phyloP scores from a whole-genome alignment of 2,888 invertebrate species.

The Drosophila peninsularis region DNA sequence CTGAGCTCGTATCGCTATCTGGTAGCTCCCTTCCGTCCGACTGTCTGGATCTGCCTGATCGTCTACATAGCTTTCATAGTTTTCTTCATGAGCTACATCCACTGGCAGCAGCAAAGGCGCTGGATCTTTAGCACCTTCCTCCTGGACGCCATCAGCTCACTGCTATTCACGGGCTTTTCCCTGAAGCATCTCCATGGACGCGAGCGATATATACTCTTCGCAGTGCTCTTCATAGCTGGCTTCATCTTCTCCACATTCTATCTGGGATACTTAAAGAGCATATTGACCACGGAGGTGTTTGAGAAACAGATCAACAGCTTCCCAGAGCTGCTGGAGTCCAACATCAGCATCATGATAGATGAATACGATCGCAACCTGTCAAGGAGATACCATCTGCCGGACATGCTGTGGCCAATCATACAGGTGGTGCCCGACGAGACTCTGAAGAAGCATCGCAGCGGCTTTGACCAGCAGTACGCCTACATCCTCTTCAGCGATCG shows the following conservation, averaged over 20 bases:
- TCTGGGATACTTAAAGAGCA: constrained; percentile 58
- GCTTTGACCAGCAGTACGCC: constrained; percentile 59
- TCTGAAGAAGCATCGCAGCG: constrained; percentile 45
- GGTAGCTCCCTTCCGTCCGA: constrained; percentile 46
- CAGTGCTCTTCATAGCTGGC: constrained; percentile 55
- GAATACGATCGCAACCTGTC: constrained; percentile 50
- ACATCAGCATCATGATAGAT: constrained; percentile 62
- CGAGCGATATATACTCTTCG: constrained; percentile 58
- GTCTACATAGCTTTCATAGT: constrained; percentile 55
- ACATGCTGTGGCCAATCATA: constrained; percentile 45
- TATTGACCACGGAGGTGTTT: constrained; percentile 64
- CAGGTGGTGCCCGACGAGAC: constrained; percentile 45
- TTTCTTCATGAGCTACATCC: constrained; percentile 56
- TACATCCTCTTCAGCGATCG: constrained; percentile 71
- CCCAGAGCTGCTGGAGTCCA: constrained; percentile 47
- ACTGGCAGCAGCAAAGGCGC: constrained; percentile 49
- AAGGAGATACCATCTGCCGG: constrained; percentile 47
- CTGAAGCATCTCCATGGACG: constrained; percentile 48
- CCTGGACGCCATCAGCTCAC: constrained; percentile 60
- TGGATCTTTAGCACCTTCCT: constrained; percentile 69
- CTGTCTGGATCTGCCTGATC: constrained; percentile 58
- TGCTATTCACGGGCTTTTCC: constrained; percentile 50
- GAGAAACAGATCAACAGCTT: constrained; percentile 62
- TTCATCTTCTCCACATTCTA: constrained; percentile 65
- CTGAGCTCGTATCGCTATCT: constrained; percentile 59